Base-by-base conservation (phyloP, 2,113 vertebrate species). In the Periophthalmodon schlosseri region DNA sequence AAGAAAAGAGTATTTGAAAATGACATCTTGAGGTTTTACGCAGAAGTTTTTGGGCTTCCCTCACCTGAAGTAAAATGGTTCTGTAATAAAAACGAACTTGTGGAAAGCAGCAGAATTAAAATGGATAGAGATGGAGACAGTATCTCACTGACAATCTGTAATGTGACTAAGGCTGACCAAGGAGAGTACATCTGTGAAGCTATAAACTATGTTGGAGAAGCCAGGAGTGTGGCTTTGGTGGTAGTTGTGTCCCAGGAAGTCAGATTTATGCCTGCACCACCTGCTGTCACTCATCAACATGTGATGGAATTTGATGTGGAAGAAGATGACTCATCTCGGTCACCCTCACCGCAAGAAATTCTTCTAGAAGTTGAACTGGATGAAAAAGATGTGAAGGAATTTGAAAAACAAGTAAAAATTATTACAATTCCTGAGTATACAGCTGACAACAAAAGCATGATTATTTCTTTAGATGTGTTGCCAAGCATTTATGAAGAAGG, bases 361-460 rank as follows among this genome's bases (percentile, higher is more conserved):
- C 91, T 99, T 47, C 88, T 99, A 11, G 98, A 99, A 89, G 96
- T 99, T 54, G 98, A 99, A 79, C 72, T 99, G 77, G 97, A 98
- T 95, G 98, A 99, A 88, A 95, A 94, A 77, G 95, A 99, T 71
- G 96, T 99, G 52, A 96, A 95, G 74, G 97, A 99, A 81, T 99
- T 98, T 95, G 97, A 99, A 87, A 99, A 94, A 80, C 96, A 97
- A 77, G 94, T 99, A n/a, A 99, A 97, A 93, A 99, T 99, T 75
- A 94, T 98, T 86, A 97, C 98, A 8, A 95, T 95, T 68, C 97
- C 98, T 1, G 96, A 99, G 86, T 97, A 97, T 86, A 95, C 95
- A 10, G 90, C 95, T 0, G 96, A 98, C 82, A 97, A 96, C 84
- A 99, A 97, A 87, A 98, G 96, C 78, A 98, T 99, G 96, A 93